A percentile compares a stretch with the other conserved stretches of the same genome.
phyloP scores from a whole-genome alignment of 37 sponge, comb jelly and placozoan genomes.

The Corticium candelabrum region DNA sequence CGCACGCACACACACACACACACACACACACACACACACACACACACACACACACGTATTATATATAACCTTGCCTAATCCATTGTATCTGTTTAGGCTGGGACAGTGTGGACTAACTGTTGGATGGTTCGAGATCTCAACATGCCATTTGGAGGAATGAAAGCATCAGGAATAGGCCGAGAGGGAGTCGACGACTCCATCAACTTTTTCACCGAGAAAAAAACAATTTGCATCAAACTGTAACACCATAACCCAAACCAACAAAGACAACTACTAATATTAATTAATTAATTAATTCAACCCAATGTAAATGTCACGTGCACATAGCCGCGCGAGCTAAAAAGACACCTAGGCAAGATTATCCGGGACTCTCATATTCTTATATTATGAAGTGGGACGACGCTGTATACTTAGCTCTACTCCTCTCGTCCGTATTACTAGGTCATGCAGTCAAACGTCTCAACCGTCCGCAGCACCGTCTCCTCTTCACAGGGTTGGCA shows the following conservation, averaged over 20 bases:
- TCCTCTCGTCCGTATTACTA: background rate
- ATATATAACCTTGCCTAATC: background rate
- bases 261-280: too few relatives aligned
- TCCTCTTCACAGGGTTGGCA: background rate
- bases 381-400: background rate
- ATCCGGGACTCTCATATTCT: too few relatives aligned
- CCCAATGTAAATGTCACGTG: background rate
- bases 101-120: slow-evolving; percentile 89
- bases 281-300: background rate
- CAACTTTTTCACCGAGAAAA: slow-evolving; percentile 75
- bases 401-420: slow-evolving; percentile 7
- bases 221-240: slow-evolving; percentile 80
- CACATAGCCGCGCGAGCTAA: too few relatives aligned
- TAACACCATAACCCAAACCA: background rate
- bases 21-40: slow-evolving; percentile 5
- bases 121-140: slow-evolving; percentile 78
- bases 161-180: slow-evolving; percentile 74
- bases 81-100: slow-evolving; percentile 40
- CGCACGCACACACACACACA: slow-evolving; percentile 2
- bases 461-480: background rate
- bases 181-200: slow-evolving; percentile 70
- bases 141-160: slow-evolving; percentile 84
- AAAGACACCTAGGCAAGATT: too few relatives aligned
- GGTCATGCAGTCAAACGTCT: background rate
- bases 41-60: slow-evolving; percentile 2